A percentile compares a stretch with the other conserved stretches of the same genome.
Conservation (phyloP, 2,888 invertebrate genomes). For the Cremastinae sp. region DNA sequence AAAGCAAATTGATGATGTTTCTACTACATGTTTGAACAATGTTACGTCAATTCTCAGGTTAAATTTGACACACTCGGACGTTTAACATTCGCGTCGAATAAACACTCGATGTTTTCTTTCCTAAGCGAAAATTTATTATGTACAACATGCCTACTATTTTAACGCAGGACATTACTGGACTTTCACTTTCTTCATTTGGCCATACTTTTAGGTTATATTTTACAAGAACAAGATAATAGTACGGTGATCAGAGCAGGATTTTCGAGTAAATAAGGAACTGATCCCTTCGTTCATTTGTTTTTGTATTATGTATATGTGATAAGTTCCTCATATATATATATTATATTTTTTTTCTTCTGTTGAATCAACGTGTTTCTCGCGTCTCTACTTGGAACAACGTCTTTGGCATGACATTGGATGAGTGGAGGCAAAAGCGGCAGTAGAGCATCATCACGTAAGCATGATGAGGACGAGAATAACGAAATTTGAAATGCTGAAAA, state of each 20-base stretch:
- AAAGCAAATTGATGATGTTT: neutral
- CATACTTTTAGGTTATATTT: constrained; percentile 46
- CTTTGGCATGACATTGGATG: constrained; percentile 50
- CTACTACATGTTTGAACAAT: neutral
- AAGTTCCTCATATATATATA: constrained; percentile 39
- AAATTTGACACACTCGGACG: neutral
- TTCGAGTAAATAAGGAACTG: constrained; percentile 48
- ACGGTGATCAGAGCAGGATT: constrained; percentile 46
- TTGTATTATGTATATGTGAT: constrained; percentile 23
- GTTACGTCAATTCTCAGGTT: neutral
- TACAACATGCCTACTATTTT: constrained; percentile 62
- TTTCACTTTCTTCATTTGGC: constrained; percentile 49
- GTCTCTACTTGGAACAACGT: constrained; percentile 49
- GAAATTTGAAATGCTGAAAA: constrained; percentile 22
- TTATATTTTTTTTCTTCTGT: constrained; percentile 8
- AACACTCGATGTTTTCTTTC: constrained; percentile 41
- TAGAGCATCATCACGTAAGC: constrained; percentile 40
- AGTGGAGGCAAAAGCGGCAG: constrained; percentile 53
- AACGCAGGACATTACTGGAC: constrained; percentile 56
- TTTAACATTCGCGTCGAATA: constrained; percentile 30
- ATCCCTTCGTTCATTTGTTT: constrained; percentile 36
- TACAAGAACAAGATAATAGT: constrained; percentile 52
- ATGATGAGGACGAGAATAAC: constrained; percentile 6
- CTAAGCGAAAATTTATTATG: constrained; percentile 63
- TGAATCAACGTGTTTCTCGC: constrained; percentile 37